These are phyloP conservation scores for Pygocentrus nattereri DNA, from an alignment of 2,797 vertebrate species.

Conservation along the genomic window DNA sequence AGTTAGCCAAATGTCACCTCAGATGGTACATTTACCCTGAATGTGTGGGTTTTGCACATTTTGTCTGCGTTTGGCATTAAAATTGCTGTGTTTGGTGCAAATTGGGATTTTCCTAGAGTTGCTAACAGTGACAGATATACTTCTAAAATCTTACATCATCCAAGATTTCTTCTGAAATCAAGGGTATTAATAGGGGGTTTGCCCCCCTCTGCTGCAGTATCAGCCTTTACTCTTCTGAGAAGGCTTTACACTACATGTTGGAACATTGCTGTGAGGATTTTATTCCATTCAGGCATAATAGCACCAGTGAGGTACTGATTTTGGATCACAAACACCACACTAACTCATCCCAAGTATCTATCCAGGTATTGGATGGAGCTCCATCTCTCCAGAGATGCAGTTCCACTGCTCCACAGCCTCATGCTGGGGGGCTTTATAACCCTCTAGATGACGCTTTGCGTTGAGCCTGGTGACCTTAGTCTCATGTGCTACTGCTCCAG, in stretches of 20 bases:
- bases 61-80: not conserved
- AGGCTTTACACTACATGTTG: not conserved
- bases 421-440: too few relatives aligned
- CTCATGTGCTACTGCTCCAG: not conserved
- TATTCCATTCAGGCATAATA: not conserved
- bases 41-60: conserved; percentile 3
- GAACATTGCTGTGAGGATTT: not conserved
- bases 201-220: not conserved
- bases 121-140: not conserved
- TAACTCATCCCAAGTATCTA: not conserved
- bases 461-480: not conserved
- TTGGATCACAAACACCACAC: not conserved
- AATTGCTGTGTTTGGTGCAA: not conserved
- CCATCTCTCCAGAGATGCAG: not conserved
- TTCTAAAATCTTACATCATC: not conserved
- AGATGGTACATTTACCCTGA: not conserved
- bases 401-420: not conserved
- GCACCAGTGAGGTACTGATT: not conserved
- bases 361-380: not conserved
- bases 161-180: not conserved
- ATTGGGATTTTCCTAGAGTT: not conserved
- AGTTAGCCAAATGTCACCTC: conserved; percentile 66
- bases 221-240: not conserved
- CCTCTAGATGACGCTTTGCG: too few relatives aligned
- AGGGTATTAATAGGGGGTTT: not conserved